Evolutionary conservation across 2,888 invertebrate genomes (phyloP).

Genomic region (Cosmia trapezina): DNA sequence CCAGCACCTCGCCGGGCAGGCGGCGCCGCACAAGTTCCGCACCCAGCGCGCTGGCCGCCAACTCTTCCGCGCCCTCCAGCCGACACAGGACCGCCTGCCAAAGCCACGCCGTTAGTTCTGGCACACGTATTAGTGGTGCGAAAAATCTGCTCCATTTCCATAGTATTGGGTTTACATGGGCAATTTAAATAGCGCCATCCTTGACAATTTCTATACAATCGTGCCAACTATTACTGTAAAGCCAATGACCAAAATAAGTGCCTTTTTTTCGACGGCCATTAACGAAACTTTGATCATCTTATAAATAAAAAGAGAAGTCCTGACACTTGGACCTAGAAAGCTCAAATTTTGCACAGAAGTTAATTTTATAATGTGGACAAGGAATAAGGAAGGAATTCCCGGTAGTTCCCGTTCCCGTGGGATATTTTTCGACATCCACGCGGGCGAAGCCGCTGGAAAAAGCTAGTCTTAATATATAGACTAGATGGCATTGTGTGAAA

Average conservation of each 20-base stretch:
- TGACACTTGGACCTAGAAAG: too few species aligned
- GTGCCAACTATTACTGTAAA: neutral
- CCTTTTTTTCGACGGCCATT: neutral
- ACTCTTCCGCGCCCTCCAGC: constrained; percentile 93
- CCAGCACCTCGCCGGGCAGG: constrained; percentile 89
- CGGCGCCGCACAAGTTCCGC: constrained; percentile 78
- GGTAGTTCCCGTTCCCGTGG: too few species aligned
- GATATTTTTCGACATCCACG: too few species aligned
- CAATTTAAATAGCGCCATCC: neutral
- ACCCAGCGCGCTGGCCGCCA: constrained; percentile 80
- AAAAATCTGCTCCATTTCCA: neutral
- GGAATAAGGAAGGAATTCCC: too few species aligned
- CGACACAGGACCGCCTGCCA: constrained; percentile 92
- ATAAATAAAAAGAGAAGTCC: too few species aligned
- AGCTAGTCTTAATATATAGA: too few species aligned
- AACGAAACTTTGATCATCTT: neutral
- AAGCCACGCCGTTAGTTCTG: neutral
- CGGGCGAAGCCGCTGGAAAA: too few species aligned
- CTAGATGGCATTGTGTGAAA: too few species aligned
- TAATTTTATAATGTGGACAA: too few species aligned
- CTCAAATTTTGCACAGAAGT: too few species aligned
- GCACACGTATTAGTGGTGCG: neutral
- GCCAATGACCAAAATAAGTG: neutral
- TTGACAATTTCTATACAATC: neutral
- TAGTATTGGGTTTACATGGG: neutral